phyloP scores from a whole-genome alignment of 2,797 vertebrate genomes.

The Neosilurus mollespiculum region DNA sequence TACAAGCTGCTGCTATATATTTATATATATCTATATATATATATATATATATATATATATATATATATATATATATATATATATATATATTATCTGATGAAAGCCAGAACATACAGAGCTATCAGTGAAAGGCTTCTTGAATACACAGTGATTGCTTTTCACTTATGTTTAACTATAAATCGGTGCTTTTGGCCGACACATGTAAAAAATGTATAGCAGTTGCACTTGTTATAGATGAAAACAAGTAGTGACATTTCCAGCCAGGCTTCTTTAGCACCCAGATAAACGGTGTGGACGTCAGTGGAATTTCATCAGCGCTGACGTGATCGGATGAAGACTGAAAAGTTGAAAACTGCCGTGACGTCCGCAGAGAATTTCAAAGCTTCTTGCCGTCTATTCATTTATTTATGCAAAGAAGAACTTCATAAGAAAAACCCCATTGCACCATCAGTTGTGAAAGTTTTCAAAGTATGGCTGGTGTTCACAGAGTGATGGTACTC shows the following conservation, averaged over 20 bases:
- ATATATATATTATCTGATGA: not conserved
- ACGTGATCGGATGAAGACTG: slow-evolving; percentile 10
- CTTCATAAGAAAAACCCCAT: slow-evolving; percentile 33
- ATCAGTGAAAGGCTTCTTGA: not conserved
- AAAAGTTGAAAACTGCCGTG: not conserved
- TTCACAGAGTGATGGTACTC: not conserved
- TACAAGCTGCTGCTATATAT: too few relatives aligned
- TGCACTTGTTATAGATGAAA: not conserved
- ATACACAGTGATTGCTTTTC: not conserved
- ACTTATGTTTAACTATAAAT: not conserved
- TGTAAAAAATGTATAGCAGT: not conserved
- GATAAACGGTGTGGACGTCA: not conserved
- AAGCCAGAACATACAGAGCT: not conserved
- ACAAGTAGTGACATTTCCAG: not conserved
- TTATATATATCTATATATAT: too few relatives aligned
- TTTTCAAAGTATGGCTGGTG: slow-evolving; percentile 32
- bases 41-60: too few relatives aligned
- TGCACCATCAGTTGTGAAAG: slow-evolving; percentile 20
- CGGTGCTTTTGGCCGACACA: not conserved
- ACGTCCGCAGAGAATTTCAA: slow-evolving; percentile 26
- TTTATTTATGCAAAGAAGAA: slow-evolving; percentile 43
- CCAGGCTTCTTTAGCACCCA: not conserved
- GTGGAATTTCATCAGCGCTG: slow-evolving; percentile 3
- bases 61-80: too few relatives aligned
- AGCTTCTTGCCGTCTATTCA: slow-evolving; percentile 27